phyloP scores from a whole-genome alignment of 1,140 invertebrate species.

The Musca domestica region DNA sequence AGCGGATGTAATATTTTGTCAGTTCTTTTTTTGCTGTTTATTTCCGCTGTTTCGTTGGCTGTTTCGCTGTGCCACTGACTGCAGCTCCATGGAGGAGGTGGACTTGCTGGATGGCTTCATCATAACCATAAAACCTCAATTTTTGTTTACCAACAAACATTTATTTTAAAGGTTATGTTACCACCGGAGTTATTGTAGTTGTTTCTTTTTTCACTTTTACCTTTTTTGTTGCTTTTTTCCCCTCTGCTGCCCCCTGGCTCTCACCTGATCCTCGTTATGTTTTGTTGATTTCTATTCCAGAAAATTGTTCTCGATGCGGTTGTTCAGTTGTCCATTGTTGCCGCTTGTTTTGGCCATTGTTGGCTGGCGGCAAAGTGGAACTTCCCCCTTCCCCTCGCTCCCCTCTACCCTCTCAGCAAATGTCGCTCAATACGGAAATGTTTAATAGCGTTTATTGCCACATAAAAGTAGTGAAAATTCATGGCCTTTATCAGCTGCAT shows the following conservation, averaged over 20 bases:
- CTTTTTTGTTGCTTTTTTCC: not conserved
- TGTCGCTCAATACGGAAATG: conserved; percentile 1
- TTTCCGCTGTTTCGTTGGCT: not conserved
- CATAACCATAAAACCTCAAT: conserved; percentile 1
- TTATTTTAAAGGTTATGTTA: conserved; percentile 15
- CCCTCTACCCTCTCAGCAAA: not conserved
- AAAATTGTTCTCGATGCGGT: conserved; percentile 10
- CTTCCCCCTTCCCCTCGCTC: not conserved
- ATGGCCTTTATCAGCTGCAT: not conserved
- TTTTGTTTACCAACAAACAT: conserved; percentile 15
- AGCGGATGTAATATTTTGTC: conserved; percentile 12
- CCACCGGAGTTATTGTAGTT: not conserved
- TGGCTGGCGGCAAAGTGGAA: not conserved
- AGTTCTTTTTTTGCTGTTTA: not conserved
- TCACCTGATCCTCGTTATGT: too few species aligned
- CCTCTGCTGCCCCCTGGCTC: too few species aligned
- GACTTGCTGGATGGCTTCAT: too few species aligned
- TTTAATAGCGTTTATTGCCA: conserved; percentile 12
- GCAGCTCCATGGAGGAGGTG: not conserved
- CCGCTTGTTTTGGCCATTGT: not conserved
- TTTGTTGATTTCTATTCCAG: conserved; percentile 9
- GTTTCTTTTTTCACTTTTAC: not conserved
- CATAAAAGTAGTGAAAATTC: conserved; percentile 8
- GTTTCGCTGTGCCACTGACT: not conserved
- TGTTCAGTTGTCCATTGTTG: not conserved